phyloP scores from a whole-genome alignment of 2,797 vertebrate genomes.

The Myotis daubentonii region DNA sequence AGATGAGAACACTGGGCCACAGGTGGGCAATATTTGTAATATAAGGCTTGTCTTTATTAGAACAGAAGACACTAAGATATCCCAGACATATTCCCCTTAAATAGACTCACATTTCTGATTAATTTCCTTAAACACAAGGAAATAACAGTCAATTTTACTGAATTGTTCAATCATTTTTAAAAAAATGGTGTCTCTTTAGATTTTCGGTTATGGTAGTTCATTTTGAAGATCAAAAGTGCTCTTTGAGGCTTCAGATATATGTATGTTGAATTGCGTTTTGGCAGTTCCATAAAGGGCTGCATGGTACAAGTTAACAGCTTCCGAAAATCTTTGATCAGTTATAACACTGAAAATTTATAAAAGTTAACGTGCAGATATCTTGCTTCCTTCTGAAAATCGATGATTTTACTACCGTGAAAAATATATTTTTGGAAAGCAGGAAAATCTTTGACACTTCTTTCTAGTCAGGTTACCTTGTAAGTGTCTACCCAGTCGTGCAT shows the following conservation, averaged over 20 bases:
- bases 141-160: background rate
- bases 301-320: background rate
- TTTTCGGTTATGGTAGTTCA: background rate
- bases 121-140: slow-evolving; percentile 11
- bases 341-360: background rate
- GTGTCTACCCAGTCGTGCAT: background rate
- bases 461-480: background rate
- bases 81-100: background rate
- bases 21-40: background rate
- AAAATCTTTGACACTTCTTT: background rate
- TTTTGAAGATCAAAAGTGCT: background rate
- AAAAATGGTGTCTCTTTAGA: background rate
- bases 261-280: background rate
- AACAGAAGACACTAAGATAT: background rate
- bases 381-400: background rate
- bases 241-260: background rate
- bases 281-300: background rate
- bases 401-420: background rate
- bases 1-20: background rate
- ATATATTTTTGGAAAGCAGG: slow-evolving; percentile 7
- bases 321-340: background rate
- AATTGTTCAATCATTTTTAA: background rate
- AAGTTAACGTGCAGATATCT: background rate
- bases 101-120: slow-evolving; percentile 23
- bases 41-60: background rate